Evolutionary conservation across 2,888 invertebrate genomes (phyloP).

Genomic region (Tholera decimalis): DNA sequence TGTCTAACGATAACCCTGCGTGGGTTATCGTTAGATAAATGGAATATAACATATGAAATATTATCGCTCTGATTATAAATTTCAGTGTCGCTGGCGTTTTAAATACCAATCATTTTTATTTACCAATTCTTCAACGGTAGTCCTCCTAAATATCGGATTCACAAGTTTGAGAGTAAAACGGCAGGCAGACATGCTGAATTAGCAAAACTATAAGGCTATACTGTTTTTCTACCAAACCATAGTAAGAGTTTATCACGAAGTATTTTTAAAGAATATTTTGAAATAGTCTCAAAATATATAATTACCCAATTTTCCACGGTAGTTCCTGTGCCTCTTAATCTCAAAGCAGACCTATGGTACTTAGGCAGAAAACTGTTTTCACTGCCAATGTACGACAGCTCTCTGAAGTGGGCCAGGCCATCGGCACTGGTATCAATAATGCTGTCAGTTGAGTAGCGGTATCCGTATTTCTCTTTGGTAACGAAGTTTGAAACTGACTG

Average conservation of each 20-base stretch:
- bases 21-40: too few species aligned
- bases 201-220: too few species aligned
- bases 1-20: too few species aligned
- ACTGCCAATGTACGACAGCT: slow-evolving; percentile 88
- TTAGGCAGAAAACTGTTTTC: slow-evolving; percentile 91
- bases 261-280: neutral
- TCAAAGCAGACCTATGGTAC: slow-evolving; percentile 71
- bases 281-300: neutral
- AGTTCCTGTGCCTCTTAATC: slow-evolving; percentile 75
- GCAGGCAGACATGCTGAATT: too few species aligned
- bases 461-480: slow-evolving; percentile 84
- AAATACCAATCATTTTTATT: too few species aligned
- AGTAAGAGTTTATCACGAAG: neutral
- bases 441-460: slow-evolving; percentile 87
- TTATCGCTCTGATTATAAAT: too few species aligned
- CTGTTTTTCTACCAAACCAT: too few species aligned
- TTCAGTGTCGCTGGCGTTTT: too few species aligned
- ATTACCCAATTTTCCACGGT: slow-evolving; percentile 77
- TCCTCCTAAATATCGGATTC: too few species aligned
- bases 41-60: too few species aligned
- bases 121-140: too few species aligned
- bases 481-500: slow-evolving; percentile 84
- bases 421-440: slow-evolving; percentile 78
- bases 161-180: too few species aligned
- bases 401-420: slow-evolving; percentile 79